Base-by-base conservation (phyloP, 2,797 vertebrate species). In the Bradypodion ventrale region DNA sequence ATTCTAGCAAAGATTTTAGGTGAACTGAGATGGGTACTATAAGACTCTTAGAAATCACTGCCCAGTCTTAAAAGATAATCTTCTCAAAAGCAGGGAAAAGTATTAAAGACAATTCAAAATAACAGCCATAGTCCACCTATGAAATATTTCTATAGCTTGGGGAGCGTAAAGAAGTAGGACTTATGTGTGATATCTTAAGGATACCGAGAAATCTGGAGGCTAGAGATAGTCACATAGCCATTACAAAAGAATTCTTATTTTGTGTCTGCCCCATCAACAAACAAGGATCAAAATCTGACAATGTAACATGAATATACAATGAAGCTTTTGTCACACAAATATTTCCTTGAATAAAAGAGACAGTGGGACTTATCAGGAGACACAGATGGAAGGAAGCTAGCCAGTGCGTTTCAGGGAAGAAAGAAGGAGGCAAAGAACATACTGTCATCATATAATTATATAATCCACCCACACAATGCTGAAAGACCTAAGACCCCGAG, bases 381-480 rank as follows among this genome's bases (percentile, higher is more conserved):
- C 86, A 78, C 83, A 23, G 29, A 88, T 60, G 0, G 0, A 84
- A 85, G 82, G 68, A 87, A 93, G 88, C 85, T 80, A 81, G 85
- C 84, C 62, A 4, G 73, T 79, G 35, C 80, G 85, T 84, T 93
- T 89, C 88, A 90, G 72, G 29, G 90, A 83, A 89, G 81, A 89
- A 75, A 86, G 37, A 0, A 69, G 5, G 68, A 87, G 79, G 84
- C 59, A 75, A 46, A 76, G 59, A 60, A 83, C 83, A 90, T 65
- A 59, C 83, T 87, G 90, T 84, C 85, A 92, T 87, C 94, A 90
- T 89, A 89, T 85, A 88, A 92, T 87, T 94, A 90, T 89, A 89
- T 85, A 88, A 92, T 93, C 92, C 90, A 93, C 93, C 93, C 92
- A 94, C 94, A 94, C 92, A 60, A 84, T 87, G 13, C 83, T 87